phyloP scores from a whole-genome alignment of 2,113 vertebrate species.

The Halichoerus grypus region DNA sequence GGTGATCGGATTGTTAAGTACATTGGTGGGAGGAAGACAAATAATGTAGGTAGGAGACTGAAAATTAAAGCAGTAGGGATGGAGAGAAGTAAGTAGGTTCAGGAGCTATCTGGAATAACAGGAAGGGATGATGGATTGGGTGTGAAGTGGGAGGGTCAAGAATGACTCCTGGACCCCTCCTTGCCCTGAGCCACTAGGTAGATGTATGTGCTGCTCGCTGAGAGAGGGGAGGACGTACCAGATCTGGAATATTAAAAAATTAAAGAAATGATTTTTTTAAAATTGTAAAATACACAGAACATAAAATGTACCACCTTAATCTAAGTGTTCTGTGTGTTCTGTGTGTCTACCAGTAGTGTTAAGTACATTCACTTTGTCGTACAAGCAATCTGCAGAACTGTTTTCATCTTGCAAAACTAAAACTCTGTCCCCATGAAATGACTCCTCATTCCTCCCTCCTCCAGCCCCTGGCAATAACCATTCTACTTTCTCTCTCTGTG shows the following conservation, averaged over 20 bases:
- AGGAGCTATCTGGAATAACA: background rate
- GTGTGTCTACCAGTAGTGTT: background rate
- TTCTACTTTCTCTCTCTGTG: background rate
- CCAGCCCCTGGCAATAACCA: background rate
- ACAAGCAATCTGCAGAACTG: background rate
- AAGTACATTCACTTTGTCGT: background rate
- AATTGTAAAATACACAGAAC: background rate
- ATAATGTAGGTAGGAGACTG: background rate
- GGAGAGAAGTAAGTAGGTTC: background rate
- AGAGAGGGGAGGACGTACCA: background rate
- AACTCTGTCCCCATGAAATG: background rate
- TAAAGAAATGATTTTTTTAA: background rate
- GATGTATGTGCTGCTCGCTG: background rate
- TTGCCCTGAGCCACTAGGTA: background rate
- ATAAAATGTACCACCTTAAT: constrained; percentile 4
- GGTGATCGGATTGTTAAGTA: background rate
- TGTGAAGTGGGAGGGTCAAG: background rate
- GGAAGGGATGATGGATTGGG: background rate
- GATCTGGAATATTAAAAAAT: background rate
- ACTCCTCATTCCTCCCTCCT: accelerated
- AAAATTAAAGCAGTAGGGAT: background rate
- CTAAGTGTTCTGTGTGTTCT: background rate
- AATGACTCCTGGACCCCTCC: background rate
- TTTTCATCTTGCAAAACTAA: background rate
- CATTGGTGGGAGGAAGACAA: background rate